Base-by-base conservation (phyloP, 2,113 vertebrate species). In the Amazona vittata region DNA sequence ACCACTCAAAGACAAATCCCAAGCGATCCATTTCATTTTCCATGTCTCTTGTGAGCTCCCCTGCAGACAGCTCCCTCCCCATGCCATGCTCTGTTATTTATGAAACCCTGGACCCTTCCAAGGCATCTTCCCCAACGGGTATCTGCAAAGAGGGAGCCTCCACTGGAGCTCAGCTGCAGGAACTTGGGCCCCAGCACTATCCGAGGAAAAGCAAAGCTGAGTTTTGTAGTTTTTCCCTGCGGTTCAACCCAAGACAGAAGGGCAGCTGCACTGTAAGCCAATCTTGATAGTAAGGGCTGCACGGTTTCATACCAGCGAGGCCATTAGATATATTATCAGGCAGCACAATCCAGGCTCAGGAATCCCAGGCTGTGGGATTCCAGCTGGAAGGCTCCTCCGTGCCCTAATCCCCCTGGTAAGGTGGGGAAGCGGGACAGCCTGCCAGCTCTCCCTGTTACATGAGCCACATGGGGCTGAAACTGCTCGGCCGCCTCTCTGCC, bases 221-320 rank as follows among this genome's bases (percentile, higher is more conserved):
- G 20, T 21, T 15, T 31, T 41, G 24, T 10, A 19, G 26, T n/a
- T 28, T 18, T 10, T 35, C n/a, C 53, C 44, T 18, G 46, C 0
- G 1, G 52, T 52, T 77, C 49, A 64, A 37, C 26, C 28, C 5
- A 39, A 78, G 88, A 11, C 60, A 28, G 68, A 22, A 15, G 83
- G 84, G 91, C 75, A 93, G 91, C 91, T 93, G 94, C 88, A 18
- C 76, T n/a, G 76, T 43, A 91, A 93, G 65, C 70, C 91, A 82
- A 81, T 77, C 89, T 37, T 4, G 43, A n/a, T 1, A 29, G 64
- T 3, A 10, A 83, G 55, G 73, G 44, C 90, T 28, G 57, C 64
- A 31, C 3, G 8, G 20, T 71, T 67, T 77, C 69, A 84, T 74
- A 88, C 84, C 90, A 87, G 35, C 15, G 2, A 81, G 86, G 90